Evolutionary conservation across 1,140 invertebrate genomes (phyloP).

Genomic region (Ceratitis capitata): DNA sequence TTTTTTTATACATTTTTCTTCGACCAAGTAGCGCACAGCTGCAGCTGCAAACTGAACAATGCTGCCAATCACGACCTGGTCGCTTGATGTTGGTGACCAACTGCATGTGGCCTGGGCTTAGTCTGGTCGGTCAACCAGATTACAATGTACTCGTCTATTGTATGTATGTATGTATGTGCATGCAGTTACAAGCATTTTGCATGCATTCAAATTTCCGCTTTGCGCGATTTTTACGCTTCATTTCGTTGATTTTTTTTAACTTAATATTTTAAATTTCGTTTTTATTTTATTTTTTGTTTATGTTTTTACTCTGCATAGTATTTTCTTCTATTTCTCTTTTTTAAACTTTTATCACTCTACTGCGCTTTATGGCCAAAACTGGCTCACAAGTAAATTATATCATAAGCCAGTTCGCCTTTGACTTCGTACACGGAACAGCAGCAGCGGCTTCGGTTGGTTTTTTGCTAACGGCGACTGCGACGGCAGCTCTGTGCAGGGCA

Average conservation of each 20-base stretch:
- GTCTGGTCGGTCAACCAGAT: not conserved
- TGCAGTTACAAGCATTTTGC: not conserved
- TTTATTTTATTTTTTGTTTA: not conserved
- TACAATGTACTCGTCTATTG: not conserved
- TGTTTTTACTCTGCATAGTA: not conserved
- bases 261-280: no score
- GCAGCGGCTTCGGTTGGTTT: not conserved
- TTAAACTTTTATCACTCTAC: not conserved
- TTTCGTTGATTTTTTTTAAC: no score
- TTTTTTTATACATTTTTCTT: not conserved
- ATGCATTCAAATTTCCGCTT: not conserved
- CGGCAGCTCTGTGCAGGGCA: not conserved
- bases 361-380: not conserved
- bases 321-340: not conserved
- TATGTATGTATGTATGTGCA: not conserved
- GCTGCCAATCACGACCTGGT: constrained; percentile 8
- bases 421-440: not conserved
- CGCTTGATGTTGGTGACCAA: not conserved
- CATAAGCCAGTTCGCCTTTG: constrained; percentile 11
- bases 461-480: not conserved
- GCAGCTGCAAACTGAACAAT: not conserved
- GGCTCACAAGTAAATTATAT: constrained; percentile 7
- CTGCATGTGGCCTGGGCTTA: not conserved
- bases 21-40: not conserved
- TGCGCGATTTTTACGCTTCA: not conserved